phyloP scores from a whole-genome alignment of 2,797 vertebrate genomes.

The Sebastes iracundus region DNA sequence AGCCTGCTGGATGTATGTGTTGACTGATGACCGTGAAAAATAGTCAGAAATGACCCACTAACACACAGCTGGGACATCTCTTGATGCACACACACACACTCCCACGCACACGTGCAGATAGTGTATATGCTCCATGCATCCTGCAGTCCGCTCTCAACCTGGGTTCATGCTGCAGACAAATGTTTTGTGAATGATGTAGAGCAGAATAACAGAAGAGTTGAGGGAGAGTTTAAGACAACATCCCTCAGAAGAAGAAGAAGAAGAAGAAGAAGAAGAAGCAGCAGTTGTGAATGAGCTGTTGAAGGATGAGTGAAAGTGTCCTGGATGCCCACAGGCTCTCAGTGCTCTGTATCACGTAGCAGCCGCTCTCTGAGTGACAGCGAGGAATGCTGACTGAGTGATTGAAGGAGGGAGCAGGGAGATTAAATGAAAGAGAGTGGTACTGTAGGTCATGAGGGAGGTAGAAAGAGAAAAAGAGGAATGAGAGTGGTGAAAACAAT shows the following conservation, averaged over 20 bases:
- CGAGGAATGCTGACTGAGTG: slow-evolving; percentile 31
- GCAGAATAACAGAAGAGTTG: background rate
- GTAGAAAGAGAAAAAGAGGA: background rate
- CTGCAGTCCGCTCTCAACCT: background rate
- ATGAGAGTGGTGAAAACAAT: background rate
- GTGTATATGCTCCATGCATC: background rate
- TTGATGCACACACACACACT: background rate
- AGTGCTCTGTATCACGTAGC: slow-evolving; percentile 42
- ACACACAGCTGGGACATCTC: slow-evolving; percentile 14
- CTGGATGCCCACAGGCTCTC: slow-evolving; percentile 31
- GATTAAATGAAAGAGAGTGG: background rate
- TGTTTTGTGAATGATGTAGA: background rate
- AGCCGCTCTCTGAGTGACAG: slow-evolving; percentile 18
- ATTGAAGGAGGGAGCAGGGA: background rate
- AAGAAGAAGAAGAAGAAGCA: background rate
- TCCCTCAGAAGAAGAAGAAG: background rate
- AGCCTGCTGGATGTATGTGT: background rate
- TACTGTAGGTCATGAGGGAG: background rate
- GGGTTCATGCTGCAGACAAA: background rate
- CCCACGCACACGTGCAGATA: background rate
- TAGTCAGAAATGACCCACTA: background rate
- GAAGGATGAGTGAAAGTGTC: slow-evolving; percentile 34
- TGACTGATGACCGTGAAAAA: background rate
- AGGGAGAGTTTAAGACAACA: slow-evolving; percentile 29
- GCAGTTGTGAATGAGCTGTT: slow-evolving; percentile 14